Conservation (phyloP, 2,888 invertebrate genomes). For the Agrenia bidenticulata region DNA sequence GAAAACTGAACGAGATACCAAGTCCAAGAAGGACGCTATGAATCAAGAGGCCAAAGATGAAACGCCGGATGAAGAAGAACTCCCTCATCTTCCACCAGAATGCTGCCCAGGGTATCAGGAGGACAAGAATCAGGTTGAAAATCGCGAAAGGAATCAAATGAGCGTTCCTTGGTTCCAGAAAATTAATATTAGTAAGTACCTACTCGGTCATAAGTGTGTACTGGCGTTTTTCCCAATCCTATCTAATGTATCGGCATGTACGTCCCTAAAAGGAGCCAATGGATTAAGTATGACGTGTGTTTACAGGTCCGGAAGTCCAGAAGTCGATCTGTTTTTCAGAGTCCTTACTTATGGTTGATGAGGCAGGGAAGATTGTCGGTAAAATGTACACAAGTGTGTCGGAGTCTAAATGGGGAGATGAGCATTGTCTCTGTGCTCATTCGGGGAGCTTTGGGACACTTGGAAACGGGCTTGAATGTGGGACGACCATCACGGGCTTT, state of each 20-base stretch:
- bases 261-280: no score
- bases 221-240: no score
- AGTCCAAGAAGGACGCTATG: no score
- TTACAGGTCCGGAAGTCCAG: slow-evolving; percentile 13
- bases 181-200: slow-evolving; percentile 10
- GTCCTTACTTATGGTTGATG: slow-evolving; percentile 44
- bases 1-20: not conserved
- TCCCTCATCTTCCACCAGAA: not conserved
- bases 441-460: slow-evolving; percentile 43
- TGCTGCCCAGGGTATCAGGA: not conserved
- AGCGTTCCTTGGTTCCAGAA: slow-evolving; percentile 14
- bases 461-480: slow-evolving; percentile 39
- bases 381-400: slow-evolving; percentile 41
- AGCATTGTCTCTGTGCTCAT: slow-evolving; percentile 41
- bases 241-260: no score
- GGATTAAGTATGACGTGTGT: no score
- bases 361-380: slow-evolving; percentile 40
- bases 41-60: not conserved
- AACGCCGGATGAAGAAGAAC: not conserved
- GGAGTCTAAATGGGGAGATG: slow-evolving; percentile 36
- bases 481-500: slow-evolving; percentile 40
- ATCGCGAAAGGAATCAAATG: slow-evolving; percentile 9
- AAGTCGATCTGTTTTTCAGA: slow-evolving; percentile 43
- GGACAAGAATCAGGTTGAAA: not conserved
- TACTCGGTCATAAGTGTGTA: not conserved